phyloP scores from a whole-genome alignment of 2,113 vertebrate species.

The Chaetodon trifascialis region DNA sequence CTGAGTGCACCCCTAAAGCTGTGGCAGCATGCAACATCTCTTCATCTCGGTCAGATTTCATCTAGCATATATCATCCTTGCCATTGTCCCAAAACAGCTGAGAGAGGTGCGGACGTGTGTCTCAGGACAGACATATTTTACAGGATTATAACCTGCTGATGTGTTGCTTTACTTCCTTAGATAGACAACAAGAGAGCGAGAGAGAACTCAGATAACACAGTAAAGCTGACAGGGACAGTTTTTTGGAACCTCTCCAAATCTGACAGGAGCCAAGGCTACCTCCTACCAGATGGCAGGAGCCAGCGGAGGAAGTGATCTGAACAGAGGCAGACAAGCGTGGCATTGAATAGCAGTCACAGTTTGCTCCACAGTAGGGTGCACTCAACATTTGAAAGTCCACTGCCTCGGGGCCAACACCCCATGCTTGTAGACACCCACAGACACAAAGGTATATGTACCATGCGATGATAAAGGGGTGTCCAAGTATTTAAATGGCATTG shows the following conservation, averaged over 20 bases:
- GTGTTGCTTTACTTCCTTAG: conserved; percentile 24
- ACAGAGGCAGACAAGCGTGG: conserved; percentile 67
- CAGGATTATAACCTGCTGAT: conserved; percentile 29
- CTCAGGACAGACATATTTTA: conserved; percentile 42
- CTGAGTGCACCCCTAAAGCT: not conserved
- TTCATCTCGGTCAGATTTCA: not conserved
- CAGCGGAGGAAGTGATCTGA: conserved; percentile 55
- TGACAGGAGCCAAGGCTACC: conserved; percentile 35
- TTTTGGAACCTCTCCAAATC: conserved; percentile 48
- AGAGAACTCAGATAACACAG: not conserved
- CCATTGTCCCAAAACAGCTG: conserved; percentile 2
- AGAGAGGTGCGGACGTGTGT: not conserved
- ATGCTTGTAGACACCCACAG: conserved; percentile 1
- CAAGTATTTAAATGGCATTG: conserved; percentile 1
- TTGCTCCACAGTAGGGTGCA: conserved; percentile 47
- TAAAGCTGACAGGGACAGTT: conserved; percentile 36
- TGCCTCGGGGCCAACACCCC: conserved; percentile 21
- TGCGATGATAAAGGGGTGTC: not conserved
- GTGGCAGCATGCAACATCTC: not conserved
- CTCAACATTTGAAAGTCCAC: conserved; percentile 46
- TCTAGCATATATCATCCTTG: conserved; percentile 6
- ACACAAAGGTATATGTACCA: not conserved
- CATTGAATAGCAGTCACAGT: conserved; percentile 54
- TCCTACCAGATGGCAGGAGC: conserved; percentile 58
- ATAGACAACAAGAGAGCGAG: conserved; percentile 27